A percentile compares a stretch with the other conserved stretches of the same genome.
Conservation (phyloP, 1,140 invertebrate species). For the Parasteatoda tepidariorum region DNA sequence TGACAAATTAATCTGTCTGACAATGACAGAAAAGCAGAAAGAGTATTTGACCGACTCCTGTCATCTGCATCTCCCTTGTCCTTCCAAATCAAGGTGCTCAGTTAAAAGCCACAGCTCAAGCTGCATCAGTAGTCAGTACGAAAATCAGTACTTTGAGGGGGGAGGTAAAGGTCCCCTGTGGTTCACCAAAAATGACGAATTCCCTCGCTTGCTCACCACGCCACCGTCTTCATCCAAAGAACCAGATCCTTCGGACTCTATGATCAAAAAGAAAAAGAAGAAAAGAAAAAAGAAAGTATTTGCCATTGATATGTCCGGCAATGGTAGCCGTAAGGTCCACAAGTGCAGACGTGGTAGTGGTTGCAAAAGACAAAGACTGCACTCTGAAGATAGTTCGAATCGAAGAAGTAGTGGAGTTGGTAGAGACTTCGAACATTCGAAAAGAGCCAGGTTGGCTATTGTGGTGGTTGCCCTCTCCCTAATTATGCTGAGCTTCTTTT, state of each 20-base stretch:
- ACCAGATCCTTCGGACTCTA: background rate
- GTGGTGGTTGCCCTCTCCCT: conserved; percentile 86
- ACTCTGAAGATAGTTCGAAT: conserved; percentile 60
- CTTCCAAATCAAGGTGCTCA: conserved; percentile 38
- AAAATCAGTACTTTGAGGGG: conserved; percentile 34
- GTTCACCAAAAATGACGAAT: conserved; percentile 34
- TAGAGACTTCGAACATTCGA: conserved; percentile 77
- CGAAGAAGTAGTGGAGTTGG: conserved; percentile 45
- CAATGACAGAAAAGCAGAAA: conserved; percentile 14
- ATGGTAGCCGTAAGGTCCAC: conserved; percentile 34
- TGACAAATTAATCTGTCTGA: no score
- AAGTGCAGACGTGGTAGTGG: conserved; percentile 68
- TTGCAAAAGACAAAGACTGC: conserved; percentile 43
- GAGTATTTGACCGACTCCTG: conserved; percentile 25
- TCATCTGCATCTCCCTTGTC: conserved; percentile 44
- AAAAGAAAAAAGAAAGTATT: conserved; percentile 29
- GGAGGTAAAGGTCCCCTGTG: conserved; percentile 13
- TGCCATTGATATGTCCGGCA: conserved; percentile 55
- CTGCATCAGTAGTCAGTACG: conserved; percentile 35
- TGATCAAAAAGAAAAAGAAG: conserved; percentile 9
- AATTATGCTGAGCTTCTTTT: conserved; percentile 84
- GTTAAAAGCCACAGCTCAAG: conserved; percentile 56
- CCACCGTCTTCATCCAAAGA: conserved; percentile 19
- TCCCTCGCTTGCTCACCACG: conserved; percentile 15
- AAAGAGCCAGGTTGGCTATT: conserved; percentile 86